Conservation (phyloP, 2,888 invertebrate species). For the Parelbella ahira region DNA sequence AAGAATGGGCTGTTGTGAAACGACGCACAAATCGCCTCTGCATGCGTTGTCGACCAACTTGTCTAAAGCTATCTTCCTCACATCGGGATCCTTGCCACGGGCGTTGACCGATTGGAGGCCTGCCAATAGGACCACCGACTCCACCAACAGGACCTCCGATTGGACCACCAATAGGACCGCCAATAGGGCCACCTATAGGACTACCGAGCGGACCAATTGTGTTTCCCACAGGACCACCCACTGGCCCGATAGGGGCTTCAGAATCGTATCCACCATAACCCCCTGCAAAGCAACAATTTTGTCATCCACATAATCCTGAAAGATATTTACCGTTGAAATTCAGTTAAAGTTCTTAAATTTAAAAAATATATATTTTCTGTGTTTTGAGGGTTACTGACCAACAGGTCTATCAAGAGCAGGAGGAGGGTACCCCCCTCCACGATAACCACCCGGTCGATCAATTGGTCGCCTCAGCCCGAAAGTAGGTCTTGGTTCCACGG, state of each 20-base stretch:
- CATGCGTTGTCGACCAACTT: constrained; percentile 90
- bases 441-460: constrained; percentile 74
- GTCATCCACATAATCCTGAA: no score
- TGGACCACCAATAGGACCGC: constrained; percentile 55
- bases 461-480: constrained; percentile 59
- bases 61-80: constrained; percentile 92
- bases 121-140: constrained; percentile 52
- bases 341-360: no score
- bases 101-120: constrained; percentile 55
- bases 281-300: no score
- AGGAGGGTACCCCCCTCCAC: constrained; percentile 72
- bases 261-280: constrained; percentile 61
- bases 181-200: constrained; percentile 36
- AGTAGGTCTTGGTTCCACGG: constrained; percentile 65
- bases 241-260: constrained; percentile 58
- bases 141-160: constrained; percentile 55
- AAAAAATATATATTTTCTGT: no score
- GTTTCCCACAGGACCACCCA: constrained; percentile 42
- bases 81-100: constrained; percentile 83
- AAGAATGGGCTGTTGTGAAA: constrained; percentile 85
- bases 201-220: constrained; percentile 39
- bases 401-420: constrained; percentile 64
- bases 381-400: constrained; percentile 38
- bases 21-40: constrained; percentile 88
- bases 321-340: no score